These are phyloP conservation scores for Mythimna loreyi DNA, from an alignment of 2,888 invertebrate species.

Conservation along the genomic window DNA sequence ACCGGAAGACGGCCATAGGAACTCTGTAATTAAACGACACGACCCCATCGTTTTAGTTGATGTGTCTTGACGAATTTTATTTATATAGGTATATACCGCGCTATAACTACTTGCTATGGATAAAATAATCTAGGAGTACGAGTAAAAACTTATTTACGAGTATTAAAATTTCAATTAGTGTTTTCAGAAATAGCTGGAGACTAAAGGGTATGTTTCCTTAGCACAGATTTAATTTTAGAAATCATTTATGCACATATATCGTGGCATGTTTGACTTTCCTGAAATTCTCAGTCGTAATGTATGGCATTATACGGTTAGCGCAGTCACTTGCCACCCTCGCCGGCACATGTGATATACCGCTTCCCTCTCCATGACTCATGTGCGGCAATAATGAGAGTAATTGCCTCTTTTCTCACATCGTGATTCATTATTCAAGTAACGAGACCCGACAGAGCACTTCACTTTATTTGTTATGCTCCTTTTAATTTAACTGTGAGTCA, in stretches of 20 bases:
- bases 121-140: no score
- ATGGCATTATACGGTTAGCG: slow-evolving; percentile 62
- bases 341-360: slow-evolving; percentile 67
- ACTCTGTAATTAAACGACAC: no score
- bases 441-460: slow-evolving; percentile 77
- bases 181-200: slow-evolving; percentile 4
- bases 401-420: slow-evolving; percentile 88
- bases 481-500: slow-evolving; percentile 84
- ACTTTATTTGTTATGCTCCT: slow-evolving; percentile 82
- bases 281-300: slow-evolving; percentile 65
- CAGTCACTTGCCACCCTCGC: slow-evolving; percentile 54
- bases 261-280: slow-evolving; percentile 38
- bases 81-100: no score
- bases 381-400: slow-evolving; percentile 85
- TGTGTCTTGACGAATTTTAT: no score
- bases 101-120: no score
- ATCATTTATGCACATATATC: slow-evolving; percentile 21
- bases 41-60: no score
- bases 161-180: no score
- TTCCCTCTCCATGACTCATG: slow-evolving; percentile 82
- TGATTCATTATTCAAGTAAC: slow-evolving; percentile 85
- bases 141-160: no score
- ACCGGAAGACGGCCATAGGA: no score
- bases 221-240: slow-evolving; percentile 26
- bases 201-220: not conserved